Percentiles rank a stretch among this genome's conserved stretches.
These are phyloP conservation scores for Ctenomys sociabilis DNA, from an alignment of 2,113 vertebrate species.

Conservation along the genomic window DNA sequence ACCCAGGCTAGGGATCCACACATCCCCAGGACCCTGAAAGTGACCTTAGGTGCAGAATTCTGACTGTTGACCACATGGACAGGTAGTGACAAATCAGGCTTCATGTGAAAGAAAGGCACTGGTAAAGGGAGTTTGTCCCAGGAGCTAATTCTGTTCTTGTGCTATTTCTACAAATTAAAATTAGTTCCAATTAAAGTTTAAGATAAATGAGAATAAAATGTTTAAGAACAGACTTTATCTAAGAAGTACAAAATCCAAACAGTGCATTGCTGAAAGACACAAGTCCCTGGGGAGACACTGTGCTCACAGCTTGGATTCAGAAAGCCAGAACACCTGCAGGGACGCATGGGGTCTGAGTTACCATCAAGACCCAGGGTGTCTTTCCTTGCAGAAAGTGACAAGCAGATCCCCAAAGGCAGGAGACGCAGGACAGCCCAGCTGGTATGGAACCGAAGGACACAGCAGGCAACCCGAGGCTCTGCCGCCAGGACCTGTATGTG, in stretches of 20 bases:
- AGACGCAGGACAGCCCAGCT: neutral
- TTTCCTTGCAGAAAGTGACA: neutral
- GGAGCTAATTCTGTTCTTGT: too few species aligned
- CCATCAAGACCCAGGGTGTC: neutral
- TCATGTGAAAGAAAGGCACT: too few species aligned
- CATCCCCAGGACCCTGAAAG: neutral
- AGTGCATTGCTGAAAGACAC: too few species aligned
- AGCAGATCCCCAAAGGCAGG: neutral
- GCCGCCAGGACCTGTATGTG: neutral
- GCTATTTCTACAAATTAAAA: too few species aligned
- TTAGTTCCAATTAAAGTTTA: too few species aligned
- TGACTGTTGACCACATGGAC: neutral
- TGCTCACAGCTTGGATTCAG: neutral
- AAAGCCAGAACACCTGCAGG: neutral
- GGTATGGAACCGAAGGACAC: neutral
- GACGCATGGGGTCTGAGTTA: neutral
- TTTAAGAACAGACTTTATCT: too few species aligned
- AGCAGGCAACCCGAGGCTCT: neutral
- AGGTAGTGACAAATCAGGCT: neutral
- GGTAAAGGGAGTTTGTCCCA: too few species aligned
- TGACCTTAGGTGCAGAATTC: neutral
- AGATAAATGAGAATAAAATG: too few species aligned
- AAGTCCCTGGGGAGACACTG: too few species aligned
- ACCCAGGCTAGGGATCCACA: neutral
- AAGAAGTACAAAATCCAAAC: too few species aligned